These are phyloP conservation scores for Lepidocyrtinus sp. DNA, from an alignment of 2,888 invertebrate genomes.

Conservation along the genomic window DNA sequence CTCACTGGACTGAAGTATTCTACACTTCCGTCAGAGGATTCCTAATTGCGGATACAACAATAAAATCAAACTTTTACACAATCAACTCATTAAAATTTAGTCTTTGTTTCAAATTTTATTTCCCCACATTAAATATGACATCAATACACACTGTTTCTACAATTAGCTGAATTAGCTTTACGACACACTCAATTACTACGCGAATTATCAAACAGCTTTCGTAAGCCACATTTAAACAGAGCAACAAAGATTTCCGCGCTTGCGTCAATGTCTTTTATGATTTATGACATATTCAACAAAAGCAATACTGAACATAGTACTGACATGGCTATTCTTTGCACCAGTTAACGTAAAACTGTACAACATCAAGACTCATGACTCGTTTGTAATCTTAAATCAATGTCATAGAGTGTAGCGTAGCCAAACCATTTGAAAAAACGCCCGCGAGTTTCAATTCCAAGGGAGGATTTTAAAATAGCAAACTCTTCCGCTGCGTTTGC, in stretches of 20 bases:
- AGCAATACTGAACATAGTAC: not conserved
- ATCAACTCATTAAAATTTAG: no score
- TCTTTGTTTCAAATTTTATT: no score
- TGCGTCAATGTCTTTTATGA: not conserved
- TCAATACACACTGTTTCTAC: not conserved
- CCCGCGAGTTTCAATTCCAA: no score
- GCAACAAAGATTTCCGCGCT: not conserved
- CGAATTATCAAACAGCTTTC: not conserved
- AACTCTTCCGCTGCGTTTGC: no score
- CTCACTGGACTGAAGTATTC: conserved; percentile 30
- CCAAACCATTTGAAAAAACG: not conserved
- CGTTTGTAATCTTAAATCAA: not conserved
- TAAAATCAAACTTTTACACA: no score
- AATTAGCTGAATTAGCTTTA: not conserved
- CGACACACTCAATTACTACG: not conserved
- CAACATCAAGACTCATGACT: not conserved
- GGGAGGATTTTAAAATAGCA: no score
- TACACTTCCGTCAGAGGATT: conserved; percentile 32
- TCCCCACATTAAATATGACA: no score
- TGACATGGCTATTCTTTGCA: not conserved
- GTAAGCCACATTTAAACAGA: not conserved
- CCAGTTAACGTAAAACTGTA: no score
- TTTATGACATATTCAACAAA: not conserved
- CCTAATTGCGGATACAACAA: not conserved
- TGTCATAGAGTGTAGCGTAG: not conserved